Evolutionary conservation across 2,888 invertebrate genomes (phyloP), one percentile per base, ranked within the genome.

Genomic region (Cinara cedri): DNA sequence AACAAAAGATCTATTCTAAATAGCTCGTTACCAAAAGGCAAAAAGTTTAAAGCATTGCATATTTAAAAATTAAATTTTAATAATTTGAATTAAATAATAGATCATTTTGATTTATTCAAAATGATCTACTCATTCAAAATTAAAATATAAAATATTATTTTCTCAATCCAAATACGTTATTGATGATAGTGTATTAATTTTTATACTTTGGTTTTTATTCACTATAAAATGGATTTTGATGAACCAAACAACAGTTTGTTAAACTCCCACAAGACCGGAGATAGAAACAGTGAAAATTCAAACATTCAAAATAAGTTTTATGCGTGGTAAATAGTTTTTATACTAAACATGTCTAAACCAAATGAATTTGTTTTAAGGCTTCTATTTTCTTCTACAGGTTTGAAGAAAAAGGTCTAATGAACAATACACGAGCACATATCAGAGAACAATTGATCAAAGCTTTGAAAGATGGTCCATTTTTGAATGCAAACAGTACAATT

Each of bases 371-470:
- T 21, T 21, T 16, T 3, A 0, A n/a, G 34, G 4, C 26, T 10
- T 62, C 1, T 3, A 1, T 14, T 44, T 71, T 44, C 11, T 1
- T 49, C 1, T 82, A 68, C 49, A 82, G 90, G 86, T 89, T 90
- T 84, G 88, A 90, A 84, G 88, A 89, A 84, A 89, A 88, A 85
- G 90, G 90, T 19, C 85, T 90, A 72, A 84, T 90, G 51, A 87
- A 88, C 51, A 89, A 90, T 82, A 84, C 90, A 72, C 86, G 89
- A 81, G 87, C 89, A 3, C 88, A 90, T 84, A 86, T 90, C 84
- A 87, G 90, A 63, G 87, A 87, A 66, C 89, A 90, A 83, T 89
- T 90, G 85, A 87, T 90, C 16, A 86, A 87, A 81, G 87, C 89
- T 8, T 83, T 90, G 70, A 88, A 87, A 85, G 87, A 87, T 82